Evolutionary conservation across 1,140 invertebrate genomes (phyloP), one percentile per base, ranked within the genome.

Genomic region (Zeugodacus cucurbitae): DNA sequence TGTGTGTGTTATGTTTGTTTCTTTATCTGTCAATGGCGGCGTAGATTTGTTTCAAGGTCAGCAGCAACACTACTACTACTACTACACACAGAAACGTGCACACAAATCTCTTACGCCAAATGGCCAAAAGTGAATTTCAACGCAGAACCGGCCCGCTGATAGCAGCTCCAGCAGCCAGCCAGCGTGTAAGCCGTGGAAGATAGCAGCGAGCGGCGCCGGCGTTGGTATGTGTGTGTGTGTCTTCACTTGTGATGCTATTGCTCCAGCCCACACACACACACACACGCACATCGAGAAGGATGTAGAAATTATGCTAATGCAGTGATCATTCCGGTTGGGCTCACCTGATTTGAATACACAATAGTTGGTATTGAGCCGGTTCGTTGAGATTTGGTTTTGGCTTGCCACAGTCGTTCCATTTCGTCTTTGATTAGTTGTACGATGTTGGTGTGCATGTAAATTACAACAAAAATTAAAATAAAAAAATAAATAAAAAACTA

Each of bases 271-370:
- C 6, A 41, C 1, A n/a, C 3, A 37, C 17, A 67, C 26, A 67
- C 14, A 37, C 37, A 74, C 67, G 17, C 67, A 74, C 34, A 74
- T 14, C 34, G 67, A 74, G 32, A 41, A 74, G 67, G 67, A 74
- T 74, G 67, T 74, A 74, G 67, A 74, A 74, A 74, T 74, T 74
- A 74, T 74, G 67, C 34, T 74, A 74, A 74, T 74, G 34, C 17
- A 32, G n/a, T 62, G 58, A 62, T 62, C 58, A 62, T 62, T 62
- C 58, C 58, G 58, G 58, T 62, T 62, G 58, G 58, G n/a, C n/a
- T 26, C n/a, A 17, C 58, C 58, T 62, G 58, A 26, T 62, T 62
- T 62, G 58, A 62, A 62, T 62, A n/a, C 10, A n/a, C 48, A 54
- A 62, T 62, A 62, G 58, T 62, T 62, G 58, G n/a, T 62, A 22